Evolutionary conservation across 1,140 invertebrate genomes (phyloP).

Genomic region (Formica exsecta): DNA sequence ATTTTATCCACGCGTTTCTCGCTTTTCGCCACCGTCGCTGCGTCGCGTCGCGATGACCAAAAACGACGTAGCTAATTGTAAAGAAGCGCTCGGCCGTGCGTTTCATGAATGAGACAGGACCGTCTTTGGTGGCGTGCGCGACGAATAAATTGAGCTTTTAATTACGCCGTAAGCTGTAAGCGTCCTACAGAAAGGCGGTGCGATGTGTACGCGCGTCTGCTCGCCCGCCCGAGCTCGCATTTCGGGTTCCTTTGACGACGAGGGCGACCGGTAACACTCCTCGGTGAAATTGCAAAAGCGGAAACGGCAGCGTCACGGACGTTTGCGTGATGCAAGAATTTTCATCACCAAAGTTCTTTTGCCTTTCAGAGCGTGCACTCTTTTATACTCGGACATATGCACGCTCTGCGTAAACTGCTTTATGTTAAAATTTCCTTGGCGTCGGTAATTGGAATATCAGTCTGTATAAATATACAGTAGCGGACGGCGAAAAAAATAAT

Average conservation of each 20-base stretch:
- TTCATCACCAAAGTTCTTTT: slow-evolving; percentile 60
- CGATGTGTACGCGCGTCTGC: slow-evolving; percentile 38
- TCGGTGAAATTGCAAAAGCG: slow-evolving; percentile 62
- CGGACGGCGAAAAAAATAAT: slow-evolving; percentile 1
- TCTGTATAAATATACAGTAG: slow-evolving; percentile 19
- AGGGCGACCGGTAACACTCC: slow-evolving; percentile 56
- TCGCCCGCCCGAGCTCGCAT: slow-evolving; percentile 27
- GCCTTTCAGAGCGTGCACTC: slow-evolving; percentile 35
- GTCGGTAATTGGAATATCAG: slow-evolving; percentile 42
- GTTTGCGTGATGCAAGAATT: slow-evolving; percentile 60
- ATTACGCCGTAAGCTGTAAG: slow-evolving; percentile 64
- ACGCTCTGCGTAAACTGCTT: slow-evolving; percentile 48
- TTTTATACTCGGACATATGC: slow-evolving; percentile 43
- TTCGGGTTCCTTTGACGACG: slow-evolving; percentile 53
- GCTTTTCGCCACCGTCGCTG: slow-evolving; percentile 28
- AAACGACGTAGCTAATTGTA: slow-evolving; percentile 69
- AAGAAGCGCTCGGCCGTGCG: slow-evolving; percentile 72
- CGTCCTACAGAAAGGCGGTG: slow-evolving; percentile 32
- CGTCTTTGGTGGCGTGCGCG: slow-evolving; percentile 62
- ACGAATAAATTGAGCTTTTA: slow-evolving; percentile 75
- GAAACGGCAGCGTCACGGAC: slow-evolving; percentile 61
- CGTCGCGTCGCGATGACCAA: slow-evolving; percentile 35
- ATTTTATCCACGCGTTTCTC: background rate
- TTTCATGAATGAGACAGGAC: slow-evolving; percentile 72
- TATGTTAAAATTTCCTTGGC: slow-evolving; percentile 47